A percentile compares a stretch with the other conserved stretches of the same genome.
These are phyloP conservation scores for Amphimallon solstitiale DNA, from an alignment of 2,888 invertebrate genomes.

Conservation along the genomic window DNA sequence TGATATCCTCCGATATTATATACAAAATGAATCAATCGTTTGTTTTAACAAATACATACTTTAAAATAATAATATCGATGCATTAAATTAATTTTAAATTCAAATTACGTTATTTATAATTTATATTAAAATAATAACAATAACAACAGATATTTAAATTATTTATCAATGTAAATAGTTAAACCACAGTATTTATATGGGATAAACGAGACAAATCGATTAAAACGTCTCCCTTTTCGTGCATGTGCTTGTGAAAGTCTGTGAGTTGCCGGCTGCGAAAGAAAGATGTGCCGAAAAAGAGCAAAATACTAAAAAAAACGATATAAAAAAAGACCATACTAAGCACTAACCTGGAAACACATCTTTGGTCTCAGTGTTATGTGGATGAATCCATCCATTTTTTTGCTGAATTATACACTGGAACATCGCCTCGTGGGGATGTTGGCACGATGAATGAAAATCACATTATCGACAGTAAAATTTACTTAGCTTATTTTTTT, in stretches of 20 bases:
- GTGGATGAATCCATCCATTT: slow-evolving; percentile 78
- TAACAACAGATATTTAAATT: not conserved
- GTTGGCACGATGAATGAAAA: slow-evolving; percentile 44
- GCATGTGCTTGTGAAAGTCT: not conserved
- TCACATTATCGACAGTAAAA: slow-evolving; percentile 37
- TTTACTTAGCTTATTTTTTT: not conserved
- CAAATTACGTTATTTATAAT: no score
- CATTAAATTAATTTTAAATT: no score
- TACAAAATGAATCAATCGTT: not conserved
- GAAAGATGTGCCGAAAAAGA: slow-evolving; percentile 49
- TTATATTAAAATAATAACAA: no score
- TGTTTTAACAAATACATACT: no score
- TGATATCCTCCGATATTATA: not conserved
- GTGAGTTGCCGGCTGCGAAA: not conserved
- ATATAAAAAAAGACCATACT: not conserved
- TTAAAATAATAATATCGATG: no score
- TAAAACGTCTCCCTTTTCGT: no score
- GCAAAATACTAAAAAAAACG: slow-evolving; percentile 1
- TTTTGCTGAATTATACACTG: slow-evolving; percentile 86
- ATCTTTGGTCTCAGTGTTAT: slow-evolving; percentile 76
- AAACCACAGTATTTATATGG: not conserved
- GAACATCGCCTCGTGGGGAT: slow-evolving; percentile 69
- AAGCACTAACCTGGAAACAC: slow-evolving; percentile 75
- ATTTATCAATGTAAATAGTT: not conserved
- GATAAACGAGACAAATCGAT: not conserved